These are phyloP conservation scores for Mylabris phalerata DNA, from an alignment of 1,140 invertebrate species.

Conservation along the genomic window DNA sequence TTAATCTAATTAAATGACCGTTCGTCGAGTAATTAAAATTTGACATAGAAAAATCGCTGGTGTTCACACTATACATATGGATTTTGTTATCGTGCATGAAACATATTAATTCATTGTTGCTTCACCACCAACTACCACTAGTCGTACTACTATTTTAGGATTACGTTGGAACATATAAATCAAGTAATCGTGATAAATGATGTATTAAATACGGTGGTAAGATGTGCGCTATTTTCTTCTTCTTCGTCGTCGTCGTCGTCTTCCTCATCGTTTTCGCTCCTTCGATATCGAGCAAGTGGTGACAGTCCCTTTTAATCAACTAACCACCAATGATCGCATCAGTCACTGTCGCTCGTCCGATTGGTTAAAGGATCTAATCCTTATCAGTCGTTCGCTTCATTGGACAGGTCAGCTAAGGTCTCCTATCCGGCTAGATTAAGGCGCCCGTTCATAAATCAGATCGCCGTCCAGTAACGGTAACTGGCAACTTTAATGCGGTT, in stretches of 20 bases:
- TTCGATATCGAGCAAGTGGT: conserved; percentile 20
- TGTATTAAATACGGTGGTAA: conserved; percentile 27
- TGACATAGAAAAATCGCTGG: too few relatives aligned
- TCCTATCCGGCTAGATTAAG: conserved; percentile 26
- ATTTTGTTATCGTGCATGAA: too few relatives aligned
- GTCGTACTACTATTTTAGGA: not conserved
- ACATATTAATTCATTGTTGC: too few relatives aligned
- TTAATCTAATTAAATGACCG: too few relatives aligned
- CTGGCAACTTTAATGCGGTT: too few relatives aligned
- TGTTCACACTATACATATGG: too few relatives aligned
- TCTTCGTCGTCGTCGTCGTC: too few relatives aligned
- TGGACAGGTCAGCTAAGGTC: conserved; percentile 35
- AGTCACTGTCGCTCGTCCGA: conserved; percentile 35
- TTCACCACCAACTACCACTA: too few relatives aligned
- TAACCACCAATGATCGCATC: conserved; percentile 36
- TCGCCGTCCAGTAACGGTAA: too few relatives aligned
- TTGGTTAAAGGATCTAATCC: conserved; percentile 31
- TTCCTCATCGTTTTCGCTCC: not conserved
- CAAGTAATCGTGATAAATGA: conserved; percentile 33
- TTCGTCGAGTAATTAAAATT: too few relatives aligned
- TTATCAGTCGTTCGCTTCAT: conserved; percentile 36
- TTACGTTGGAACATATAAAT: conserved; percentile 17
- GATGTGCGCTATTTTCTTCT: conserved; percentile 7
- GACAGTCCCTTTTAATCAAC: conserved; percentile 38
- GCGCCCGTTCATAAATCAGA: conserved; percentile 27